Evolutionary conservation across 2,113 vertebrate species (phyloP).

Genomic region (Thermophis baileyi): DNA sequence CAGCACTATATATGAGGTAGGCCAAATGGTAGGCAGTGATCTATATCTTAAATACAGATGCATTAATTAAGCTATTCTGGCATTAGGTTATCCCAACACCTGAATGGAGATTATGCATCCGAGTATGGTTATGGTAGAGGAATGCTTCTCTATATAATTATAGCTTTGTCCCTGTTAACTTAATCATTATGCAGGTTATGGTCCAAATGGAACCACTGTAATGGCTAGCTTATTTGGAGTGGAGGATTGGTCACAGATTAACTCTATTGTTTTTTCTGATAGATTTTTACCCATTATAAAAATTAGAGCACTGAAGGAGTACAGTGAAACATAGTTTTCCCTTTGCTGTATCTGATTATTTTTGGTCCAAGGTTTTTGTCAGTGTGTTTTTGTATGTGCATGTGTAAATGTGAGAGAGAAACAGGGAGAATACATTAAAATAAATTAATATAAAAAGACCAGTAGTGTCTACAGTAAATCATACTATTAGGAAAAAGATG

Average conservation of each 20-base stretch:
- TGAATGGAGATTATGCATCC: neutral
- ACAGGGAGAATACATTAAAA: neutral
- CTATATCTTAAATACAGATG: neutral
- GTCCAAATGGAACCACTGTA: neutral
- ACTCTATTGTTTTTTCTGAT: neutral
- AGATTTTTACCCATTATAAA: neutral
- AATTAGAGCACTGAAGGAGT: neutral
- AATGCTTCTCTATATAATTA: neutral
- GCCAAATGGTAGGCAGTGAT: neutral
- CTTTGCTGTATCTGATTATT: neutral
- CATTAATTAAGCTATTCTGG: neutral
- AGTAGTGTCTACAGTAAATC: neutral
- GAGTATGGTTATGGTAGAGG: neutral
- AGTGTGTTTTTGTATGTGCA: neutral
- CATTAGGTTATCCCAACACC: neutral
- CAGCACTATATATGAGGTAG: neutral
- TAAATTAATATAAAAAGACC: neutral
- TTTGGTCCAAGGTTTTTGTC: neutral
- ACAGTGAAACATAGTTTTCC: neutral
- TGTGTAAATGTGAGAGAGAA: neutral
- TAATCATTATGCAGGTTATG: neutral
- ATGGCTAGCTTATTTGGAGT: neutral
- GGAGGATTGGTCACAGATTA: neutral
- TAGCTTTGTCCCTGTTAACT: neutral
- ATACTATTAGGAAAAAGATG: neutral